These are phyloP conservation scores for Eristalis intricaria DNA, from an alignment of 2,888 invertebrate species.

Conservation along the genomic window DNA sequence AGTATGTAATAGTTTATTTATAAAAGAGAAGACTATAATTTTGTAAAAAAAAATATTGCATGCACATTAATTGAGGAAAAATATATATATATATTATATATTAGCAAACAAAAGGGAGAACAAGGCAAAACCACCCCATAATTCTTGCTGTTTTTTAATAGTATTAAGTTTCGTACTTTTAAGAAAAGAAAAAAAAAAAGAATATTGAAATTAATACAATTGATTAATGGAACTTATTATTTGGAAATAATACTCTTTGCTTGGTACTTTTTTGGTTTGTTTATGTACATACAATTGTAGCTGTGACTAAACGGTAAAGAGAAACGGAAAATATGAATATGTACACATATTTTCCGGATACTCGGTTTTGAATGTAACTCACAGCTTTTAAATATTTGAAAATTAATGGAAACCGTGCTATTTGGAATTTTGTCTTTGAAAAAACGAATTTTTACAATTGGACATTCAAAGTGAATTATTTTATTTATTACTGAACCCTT, in stretches of 20 bases:
- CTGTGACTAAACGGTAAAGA: conserved; percentile 20
- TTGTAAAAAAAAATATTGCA: conserved; percentile 54
- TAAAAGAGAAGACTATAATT: conserved; percentile 46
- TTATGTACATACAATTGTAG: conserved; percentile 42
- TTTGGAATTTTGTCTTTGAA: conserved; percentile 1
- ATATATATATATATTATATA: conserved; percentile 61
- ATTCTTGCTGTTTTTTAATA: conserved; percentile 61
- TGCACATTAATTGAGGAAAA: conserved; percentile 65
- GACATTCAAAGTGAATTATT: conserved; percentile 30
- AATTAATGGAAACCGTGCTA: neutral
- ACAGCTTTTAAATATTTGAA: conserved; percentile 1
- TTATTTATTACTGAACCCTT: neutral
- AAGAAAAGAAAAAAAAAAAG: conserved; percentile 23
- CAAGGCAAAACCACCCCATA: conserved; percentile 72
- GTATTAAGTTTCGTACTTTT: conserved; percentile 42
- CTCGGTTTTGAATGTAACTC: conserved; percentile 31
- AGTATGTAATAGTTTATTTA: conserved; percentile 50
- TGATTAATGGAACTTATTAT: conserved; percentile 44
- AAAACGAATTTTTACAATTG: conserved; percentile 2
- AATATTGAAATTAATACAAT: conserved; percentile 40
- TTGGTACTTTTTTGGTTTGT: conserved; percentile 58
- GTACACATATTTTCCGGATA: conserved; percentile 45
- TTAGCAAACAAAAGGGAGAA: conserved; percentile 72
- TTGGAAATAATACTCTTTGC: conserved; percentile 68
- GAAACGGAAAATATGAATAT: conserved; percentile 29